Base-by-base conservation (phyloP, 53 echinoderm and acorn worm species). In the Holothuria leucospilota region DNA sequence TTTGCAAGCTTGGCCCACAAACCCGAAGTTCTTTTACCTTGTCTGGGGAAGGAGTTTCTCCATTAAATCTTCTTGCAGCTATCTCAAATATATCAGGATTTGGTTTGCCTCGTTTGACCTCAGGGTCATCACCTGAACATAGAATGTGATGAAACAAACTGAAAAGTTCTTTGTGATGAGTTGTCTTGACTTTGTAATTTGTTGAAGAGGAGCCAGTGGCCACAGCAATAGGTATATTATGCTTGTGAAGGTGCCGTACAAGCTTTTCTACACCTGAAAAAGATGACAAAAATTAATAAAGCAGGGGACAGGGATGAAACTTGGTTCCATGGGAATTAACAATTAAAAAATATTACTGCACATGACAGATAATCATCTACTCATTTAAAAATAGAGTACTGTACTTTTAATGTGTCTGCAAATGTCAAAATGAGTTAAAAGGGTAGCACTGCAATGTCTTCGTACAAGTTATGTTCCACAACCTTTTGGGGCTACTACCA, bases 81-180 rank as follows among this genome's bases (percentile, higher is more conserved):
- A 96, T 84, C 51, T 86, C 77, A 84, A 89, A 96, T 12, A 94
- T 92, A 81, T 94, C 96, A 60, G 96, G 96, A 41, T 91, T 69
- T 1, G 96, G 96, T 77, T 96, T 96, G 64, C 96, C 96, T 20
- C 71, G 82, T 69, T 96, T 92, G 18, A 96, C 96, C 34, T 91
- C 96, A 21, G 91, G 93, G 84, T 96, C 96, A 83, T 90, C 90
- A 28, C 96, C 93, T 4, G 94, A 91, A 60, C 96, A 96, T 7
- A 96, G 89, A 24, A 96, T 89, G 74, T 96, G 96, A 90, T 94
- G 93, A 87, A 96, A 96, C 24, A 93, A 73, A 68, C 72, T 66
- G 69, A 96, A 96, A 86, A 96, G 94, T 39, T 96, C 96, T 38
- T 74, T 39, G 83, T 96, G 96, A 40, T 90, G 85, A 16, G 85